Conservation (phyloP, 2,888 invertebrate genomes). For the Epinotia nisella region DNA sequence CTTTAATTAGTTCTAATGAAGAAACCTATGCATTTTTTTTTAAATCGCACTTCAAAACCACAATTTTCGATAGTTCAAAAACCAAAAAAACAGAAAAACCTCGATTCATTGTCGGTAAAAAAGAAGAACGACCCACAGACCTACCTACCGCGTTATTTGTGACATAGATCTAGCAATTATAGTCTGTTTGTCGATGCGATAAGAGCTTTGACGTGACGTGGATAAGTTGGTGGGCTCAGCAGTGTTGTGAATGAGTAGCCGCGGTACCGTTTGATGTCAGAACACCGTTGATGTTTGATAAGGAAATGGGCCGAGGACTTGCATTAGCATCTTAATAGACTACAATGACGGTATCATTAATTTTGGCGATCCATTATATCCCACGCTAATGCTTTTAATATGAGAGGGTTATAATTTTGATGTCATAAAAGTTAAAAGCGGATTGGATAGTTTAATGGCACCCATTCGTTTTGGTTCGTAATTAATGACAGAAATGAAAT, state of each 20-base stretch:
- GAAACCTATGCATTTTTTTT: no score
- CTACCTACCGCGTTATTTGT: conserved; percentile 25
- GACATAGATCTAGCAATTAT: conserved; percentile 25
- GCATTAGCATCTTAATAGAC: conserved; percentile 42
- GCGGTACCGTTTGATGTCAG: conserved; percentile 61
- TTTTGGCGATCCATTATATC: conserved; percentile 33
- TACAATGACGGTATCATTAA: conserved; percentile 21
- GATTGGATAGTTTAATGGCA: background rate
- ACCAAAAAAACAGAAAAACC: no score
- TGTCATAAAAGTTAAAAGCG: conserved; percentile 18
- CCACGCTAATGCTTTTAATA: conserved; percentile 16
- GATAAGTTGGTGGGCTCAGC: conserved; percentile 17
- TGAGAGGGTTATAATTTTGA: conserved; percentile 19
- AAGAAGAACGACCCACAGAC: no score
- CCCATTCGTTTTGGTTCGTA: conserved; percentile 11
- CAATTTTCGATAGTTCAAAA: no score
- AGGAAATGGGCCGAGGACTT: conserved; percentile 43
- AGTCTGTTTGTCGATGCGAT: conserved; percentile 26
- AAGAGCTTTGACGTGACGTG: conserved; percentile 19
- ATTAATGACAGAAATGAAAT: conserved; percentile 4
- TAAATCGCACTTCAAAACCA: no score
- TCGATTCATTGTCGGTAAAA: no score
- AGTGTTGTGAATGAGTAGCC: conserved; percentile 67
- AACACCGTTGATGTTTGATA: conserved; percentile 42
- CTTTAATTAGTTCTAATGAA: no score